Percentiles rank a stretch among this genome's conserved stretches.
Evolutionary conservation across 2,113 vertebrate genomes (phyloP).

Genomic region (Pampusana beccarii): DNA sequence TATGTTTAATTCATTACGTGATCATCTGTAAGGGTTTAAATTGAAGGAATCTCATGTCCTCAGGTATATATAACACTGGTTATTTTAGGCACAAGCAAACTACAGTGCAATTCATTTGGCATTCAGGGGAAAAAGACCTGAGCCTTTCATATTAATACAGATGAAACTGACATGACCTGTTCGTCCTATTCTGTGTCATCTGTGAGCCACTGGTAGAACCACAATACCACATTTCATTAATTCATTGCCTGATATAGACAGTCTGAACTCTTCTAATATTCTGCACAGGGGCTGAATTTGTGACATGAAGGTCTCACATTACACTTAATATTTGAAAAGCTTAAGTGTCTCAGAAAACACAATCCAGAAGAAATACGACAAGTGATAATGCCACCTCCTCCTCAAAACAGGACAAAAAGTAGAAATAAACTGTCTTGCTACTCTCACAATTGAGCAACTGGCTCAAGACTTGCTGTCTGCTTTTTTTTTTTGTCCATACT

Average conservation of each 20-base stretch:
- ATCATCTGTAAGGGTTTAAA: background rate
- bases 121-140: background rate
- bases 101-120: background rate
- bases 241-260: background rate
- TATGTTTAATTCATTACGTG: background rate
- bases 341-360: background rate
- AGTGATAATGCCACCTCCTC: background rate
- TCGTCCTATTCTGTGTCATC: background rate
- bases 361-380: background rate
- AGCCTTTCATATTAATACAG: background rate
- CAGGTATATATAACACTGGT: background rate
- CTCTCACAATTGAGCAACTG: background rate
- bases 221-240: background rate
- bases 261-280: background rate
- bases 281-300: background rate
- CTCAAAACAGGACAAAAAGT: background rate
- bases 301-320: background rate
- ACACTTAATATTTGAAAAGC: background rate
- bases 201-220: background rate
- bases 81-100: background rate
- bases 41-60: background rate
- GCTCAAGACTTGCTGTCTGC: background rate
- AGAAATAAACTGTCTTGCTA: background rate
- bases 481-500: background rate
- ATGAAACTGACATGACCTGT: background rate